Evolutionary conservation across 2,888 invertebrate species (phyloP).

Genomic region (Desoria tigrina): DNA sequence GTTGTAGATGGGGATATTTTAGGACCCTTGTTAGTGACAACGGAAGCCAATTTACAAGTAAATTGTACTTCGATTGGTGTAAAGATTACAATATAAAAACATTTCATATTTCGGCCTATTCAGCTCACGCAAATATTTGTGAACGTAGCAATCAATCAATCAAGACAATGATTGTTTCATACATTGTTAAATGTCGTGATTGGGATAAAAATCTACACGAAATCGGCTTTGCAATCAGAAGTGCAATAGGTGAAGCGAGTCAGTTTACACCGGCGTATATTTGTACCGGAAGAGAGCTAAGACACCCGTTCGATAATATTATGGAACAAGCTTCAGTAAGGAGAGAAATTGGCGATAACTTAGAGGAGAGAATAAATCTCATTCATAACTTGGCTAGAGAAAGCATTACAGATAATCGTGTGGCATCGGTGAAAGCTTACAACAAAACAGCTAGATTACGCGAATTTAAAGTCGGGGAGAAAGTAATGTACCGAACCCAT

Average conservation of each 20-base stretch:
- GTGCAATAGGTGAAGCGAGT: slow-evolving; percentile 22
- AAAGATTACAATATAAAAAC: slow-evolving; percentile 20
- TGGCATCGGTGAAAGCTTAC: background rate
- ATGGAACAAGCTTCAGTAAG: no score
- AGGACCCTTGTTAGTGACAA: slow-evolving; percentile 25
- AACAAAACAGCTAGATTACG: background rate
- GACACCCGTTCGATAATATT: slow-evolving; percentile 29
- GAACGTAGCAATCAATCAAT: slow-evolving; percentile 33
- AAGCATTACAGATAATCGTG: background rate
- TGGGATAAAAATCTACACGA: slow-evolving; percentile 34
- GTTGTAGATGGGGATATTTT: slow-evolving; percentile 27
- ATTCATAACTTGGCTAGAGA: background rate
- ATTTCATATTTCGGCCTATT: slow-evolving; percentile 29
- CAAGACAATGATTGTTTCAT: slow-evolving; percentile 25
- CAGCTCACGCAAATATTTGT: slow-evolving; percentile 32
- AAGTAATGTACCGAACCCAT: background rate
- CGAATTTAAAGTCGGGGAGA: background rate
- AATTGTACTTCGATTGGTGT: slow-evolving; percentile 24
- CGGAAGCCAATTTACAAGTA: slow-evolving; percentile 27
- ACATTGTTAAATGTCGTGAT: slow-evolving; percentile 20
- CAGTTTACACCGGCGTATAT: slow-evolving; percentile 35
- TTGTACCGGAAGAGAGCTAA: slow-evolving; percentile 34
- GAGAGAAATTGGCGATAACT: background rate
- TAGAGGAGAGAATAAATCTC: background rate
- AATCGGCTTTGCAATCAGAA: slow-evolving; percentile 33